Conservation (phyloP, 2,113 vertebrate genomes). For the Indicator maculatus region DNA sequence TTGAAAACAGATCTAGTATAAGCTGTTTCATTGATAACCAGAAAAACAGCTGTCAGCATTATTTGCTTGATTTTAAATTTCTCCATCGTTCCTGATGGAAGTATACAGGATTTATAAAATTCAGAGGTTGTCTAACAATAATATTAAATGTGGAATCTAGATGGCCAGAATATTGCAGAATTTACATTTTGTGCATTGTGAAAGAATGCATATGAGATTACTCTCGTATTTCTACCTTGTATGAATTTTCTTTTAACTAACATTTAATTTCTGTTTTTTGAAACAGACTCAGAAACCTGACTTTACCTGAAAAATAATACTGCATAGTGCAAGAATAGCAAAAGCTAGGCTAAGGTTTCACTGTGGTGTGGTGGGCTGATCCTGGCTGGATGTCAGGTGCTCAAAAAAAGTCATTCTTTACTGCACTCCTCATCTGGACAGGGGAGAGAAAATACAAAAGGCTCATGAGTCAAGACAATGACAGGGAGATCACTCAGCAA, state of each 20-base stretch:
- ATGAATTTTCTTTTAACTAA: background rate
- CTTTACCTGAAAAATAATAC: background rate
- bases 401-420: background rate
- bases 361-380: background rate
- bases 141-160: background rate
- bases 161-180: background rate
- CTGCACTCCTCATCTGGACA: background rate
- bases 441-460: background rate
- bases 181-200: background rate
- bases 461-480: background rate
- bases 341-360: background rate
- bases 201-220: background rate
- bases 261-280: background rate
- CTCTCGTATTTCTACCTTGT: background rate
- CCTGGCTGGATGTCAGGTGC: background rate
- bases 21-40: background rate
- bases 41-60: background rate
- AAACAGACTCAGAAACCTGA: background rate
- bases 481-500: background rate
- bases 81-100: background rate
- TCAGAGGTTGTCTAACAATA: background rate
- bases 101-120: background rate
- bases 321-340: fast-evolving
- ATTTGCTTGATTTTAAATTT: background rate
- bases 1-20: background rate